Base-by-base conservation (phyloP, 2,797 vertebrate species). In the Lepilemur septentrionalis region DNA sequence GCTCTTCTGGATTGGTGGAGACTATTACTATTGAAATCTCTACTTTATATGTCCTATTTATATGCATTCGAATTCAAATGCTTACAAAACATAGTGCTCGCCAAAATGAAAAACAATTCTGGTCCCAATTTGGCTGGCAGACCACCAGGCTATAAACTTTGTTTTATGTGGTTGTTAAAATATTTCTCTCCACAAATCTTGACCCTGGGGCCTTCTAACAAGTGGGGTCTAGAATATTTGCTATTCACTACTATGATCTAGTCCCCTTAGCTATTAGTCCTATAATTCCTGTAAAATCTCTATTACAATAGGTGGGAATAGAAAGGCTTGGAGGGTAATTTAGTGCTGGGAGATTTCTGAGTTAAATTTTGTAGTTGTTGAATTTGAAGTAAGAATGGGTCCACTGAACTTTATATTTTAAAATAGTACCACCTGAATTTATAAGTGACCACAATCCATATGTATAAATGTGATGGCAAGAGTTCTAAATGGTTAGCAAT, bases 51-150 rank as follows among this genome's bases (percentile, higher is more conserved):
- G 57, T 69, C 59, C 28, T 72, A 38, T 57, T 50, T 59, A 55
- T 35, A 70, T 81, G 15, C 43, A 57, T 88, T 91, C 59, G 72
- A 89, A 80, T 59, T 91, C 80, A 95, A 78, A 87, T 81, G 48
- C 35, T 93, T 91, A 75, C 38, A 76, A 95, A 91, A 95, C 15
- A 55, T 20, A 88, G 43, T 59, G 72, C 46, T 89, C 41, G 25
- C 52, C 95, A 97, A 96, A 93, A 95, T 79, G 41, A 70, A 96
- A 95, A 91, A 28, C 22, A 63, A 46, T 78, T 79, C 63, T 63
- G 28, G 22, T 61, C 79, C 75, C 48, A 94, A 7, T 90, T 92
- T 91, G 76, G 55, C 59, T 89, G 55, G 32, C 9, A 55, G 61
- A 32, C 23, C 63, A 61, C 32, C 55, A 70, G 13, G n/a, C 83